A percentile compares a stretch with the other conserved stretches of the same genome.
Conservation (phyloP, 1,140 invertebrate species). For the Apis dorsata region DNA sequence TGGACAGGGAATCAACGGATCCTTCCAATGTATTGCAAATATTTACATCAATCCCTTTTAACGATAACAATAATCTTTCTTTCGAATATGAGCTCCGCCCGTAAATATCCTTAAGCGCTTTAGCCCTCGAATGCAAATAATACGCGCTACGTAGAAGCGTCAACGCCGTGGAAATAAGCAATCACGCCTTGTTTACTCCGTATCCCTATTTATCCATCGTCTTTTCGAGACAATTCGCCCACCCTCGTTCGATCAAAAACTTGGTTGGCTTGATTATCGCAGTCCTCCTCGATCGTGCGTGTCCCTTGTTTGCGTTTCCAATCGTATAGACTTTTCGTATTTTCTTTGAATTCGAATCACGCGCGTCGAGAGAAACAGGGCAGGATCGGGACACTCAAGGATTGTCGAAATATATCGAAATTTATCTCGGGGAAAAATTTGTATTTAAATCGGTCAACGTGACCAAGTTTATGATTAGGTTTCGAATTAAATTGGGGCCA, state of each 20-base stretch:
- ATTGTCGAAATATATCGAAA: too few species aligned
- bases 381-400: too few species aligned
- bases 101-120: neutral
- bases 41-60: too few species aligned
- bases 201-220: neutral
- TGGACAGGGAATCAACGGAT: neutral
- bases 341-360: too few species aligned
- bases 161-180: neutral
- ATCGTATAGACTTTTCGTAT: neutral
- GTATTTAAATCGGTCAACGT: too few species aligned
- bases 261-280: neutral
- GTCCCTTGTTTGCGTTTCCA: neutral
- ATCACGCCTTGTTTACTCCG: conserved; percentile 10
- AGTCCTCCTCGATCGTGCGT: neutral
- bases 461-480: too few species aligned
- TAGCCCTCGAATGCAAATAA: neutral
- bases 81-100: neutral
- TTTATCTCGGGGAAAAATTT: too few species aligned
- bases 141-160: neutral
- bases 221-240: neutral
- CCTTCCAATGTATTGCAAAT: too few species aligned
- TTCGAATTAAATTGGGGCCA: too few species aligned
- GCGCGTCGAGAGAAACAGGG: too few species aligned
- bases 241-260: neutral
- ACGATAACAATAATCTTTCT: too few species aligned